Evolutionary conservation across 2,797 vertebrate species (phyloP), one percentile per base, ranked within the genome.

Genomic region (Sandelia bainsii): DNA sequence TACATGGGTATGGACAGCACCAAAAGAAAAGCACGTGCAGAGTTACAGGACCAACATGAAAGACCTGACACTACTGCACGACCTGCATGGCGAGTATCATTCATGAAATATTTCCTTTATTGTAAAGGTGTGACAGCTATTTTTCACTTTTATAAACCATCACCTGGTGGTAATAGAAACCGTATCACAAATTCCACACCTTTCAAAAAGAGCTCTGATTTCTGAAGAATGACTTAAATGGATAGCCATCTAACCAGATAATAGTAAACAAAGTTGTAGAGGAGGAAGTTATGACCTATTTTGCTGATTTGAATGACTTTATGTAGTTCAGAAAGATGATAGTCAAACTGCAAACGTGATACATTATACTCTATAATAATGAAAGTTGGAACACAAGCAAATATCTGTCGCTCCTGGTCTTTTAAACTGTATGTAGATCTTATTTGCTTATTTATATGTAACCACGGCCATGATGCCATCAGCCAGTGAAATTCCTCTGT

Each of bases 61-160:
- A 29, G 50, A 75, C 71, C 6, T 64, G 71, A 74, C 69, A 48
- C 29, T 60, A 27, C 50, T 16, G 42, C 68, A 64, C 48, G 51
- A 54, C 4, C 53, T 13, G 42, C 68, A 68, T 50, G 51, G 59
- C 2, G 3, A 58, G 27, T 17, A 37, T 54, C 27, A 69, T 42
- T 69, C 6, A 32, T 20, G 1, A 56, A 25, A 10, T 7, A 12
- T 29, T 49, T 44, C 27, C 29, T 62, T 53, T 50, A 23, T 53
- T 0, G 1, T 10, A 68, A 45, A 65, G 70, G 64, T 64, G 69
- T 64, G 53, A 49, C 29, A 3, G 29, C 19, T 40, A 13, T 29
- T 40, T 49, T 19, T 51, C 16, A 46, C 45, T 23, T 62, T 23
- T 27, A 11, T 49, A 62, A n/a, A 20, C 44, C 22, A n/a, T 66